These are phyloP conservation scores for Ips nitidus DNA, from an alignment of 1,140 invertebrate genomes.

Conservation along the genomic window DNA sequence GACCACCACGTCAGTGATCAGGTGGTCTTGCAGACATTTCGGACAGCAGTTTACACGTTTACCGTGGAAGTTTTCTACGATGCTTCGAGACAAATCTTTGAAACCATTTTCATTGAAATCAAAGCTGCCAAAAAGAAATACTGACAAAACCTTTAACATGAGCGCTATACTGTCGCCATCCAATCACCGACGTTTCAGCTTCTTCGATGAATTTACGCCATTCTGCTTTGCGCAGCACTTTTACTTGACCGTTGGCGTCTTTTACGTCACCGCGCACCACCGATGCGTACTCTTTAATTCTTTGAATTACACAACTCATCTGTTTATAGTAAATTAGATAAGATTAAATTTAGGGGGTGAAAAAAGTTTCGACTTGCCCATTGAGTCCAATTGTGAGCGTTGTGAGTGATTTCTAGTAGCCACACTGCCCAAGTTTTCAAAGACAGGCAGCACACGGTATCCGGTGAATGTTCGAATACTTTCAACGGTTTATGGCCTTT, in stretches of 20 bases:
- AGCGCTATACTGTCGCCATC: conserved; percentile 45
- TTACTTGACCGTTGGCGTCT: conserved; percentile 30
- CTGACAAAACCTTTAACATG: conserved; percentile 39
- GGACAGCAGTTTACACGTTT: conserved; percentile 44
- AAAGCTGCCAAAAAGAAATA: neutral
- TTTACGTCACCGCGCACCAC: conserved; percentile 41
- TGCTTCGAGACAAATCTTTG: conserved; percentile 39
- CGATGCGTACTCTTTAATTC: conserved; percentile 39
- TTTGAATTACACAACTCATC: conserved; percentile 39
- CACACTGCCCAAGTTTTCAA: conserved; percentile 47
- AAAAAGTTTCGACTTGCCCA: conserved; percentile 33
- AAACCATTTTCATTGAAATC: neutral
- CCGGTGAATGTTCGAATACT: conserved; percentile 41
- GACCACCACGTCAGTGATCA: conserved; percentile 44
- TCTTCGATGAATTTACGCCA: conserved; percentile 42
- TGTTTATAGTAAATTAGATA: neutral
- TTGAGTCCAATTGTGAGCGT: conserved; percentile 47
- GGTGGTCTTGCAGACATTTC: conserved; percentile 45
- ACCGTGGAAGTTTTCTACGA: conserved; percentile 42
- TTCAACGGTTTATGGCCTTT: conserved; percentile 42
- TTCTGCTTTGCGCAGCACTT: conserved; percentile 42
- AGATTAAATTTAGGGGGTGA: conserved; percentile 6
- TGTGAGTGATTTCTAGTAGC: conserved; percentile 45
- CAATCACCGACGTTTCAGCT: conserved; percentile 41
- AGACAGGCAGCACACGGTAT: conserved; percentile 44